Conservation (phyloP, 2,113 vertebrate species). For the Cavia aperea region DNA sequence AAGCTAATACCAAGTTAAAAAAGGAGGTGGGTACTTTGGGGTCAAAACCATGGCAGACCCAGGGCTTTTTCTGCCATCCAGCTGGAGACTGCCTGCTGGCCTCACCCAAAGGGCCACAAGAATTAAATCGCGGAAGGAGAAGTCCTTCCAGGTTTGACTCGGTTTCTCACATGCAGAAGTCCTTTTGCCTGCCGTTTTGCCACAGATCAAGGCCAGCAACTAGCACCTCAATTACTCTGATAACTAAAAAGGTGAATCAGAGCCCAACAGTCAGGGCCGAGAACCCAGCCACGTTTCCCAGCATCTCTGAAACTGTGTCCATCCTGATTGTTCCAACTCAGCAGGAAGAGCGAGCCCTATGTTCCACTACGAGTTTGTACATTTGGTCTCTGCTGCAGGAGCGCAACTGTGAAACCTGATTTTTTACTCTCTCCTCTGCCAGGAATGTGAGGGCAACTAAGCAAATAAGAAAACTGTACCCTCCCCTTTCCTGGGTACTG, state of each 20-base stretch:
- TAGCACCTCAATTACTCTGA: background rate
- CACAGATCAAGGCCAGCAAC: background rate
- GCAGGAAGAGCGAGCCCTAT: background rate
- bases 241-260: background rate
- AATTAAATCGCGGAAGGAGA: background rate
- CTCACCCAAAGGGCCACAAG: background rate
- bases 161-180: background rate
- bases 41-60: background rate
- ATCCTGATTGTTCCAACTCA: background rate
- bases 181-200: rapidly evolving
- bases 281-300: background rate
- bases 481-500: background rate
- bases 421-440: background rate
- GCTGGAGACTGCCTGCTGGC: background rate
- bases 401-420: background rate
- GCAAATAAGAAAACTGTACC: background rate
- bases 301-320: background rate
- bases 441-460: background rate
- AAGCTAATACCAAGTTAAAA: background rate
- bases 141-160: background rate
- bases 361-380: background rate
- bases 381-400: background rate
- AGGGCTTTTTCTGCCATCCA: background rate
- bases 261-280: background rate
- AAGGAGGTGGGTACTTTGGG: background rate